These are phyloP conservation scores for Petrophora chlorosata DNA, from an alignment of 2,888 invertebrate species.

Conservation along the genomic window DNA sequence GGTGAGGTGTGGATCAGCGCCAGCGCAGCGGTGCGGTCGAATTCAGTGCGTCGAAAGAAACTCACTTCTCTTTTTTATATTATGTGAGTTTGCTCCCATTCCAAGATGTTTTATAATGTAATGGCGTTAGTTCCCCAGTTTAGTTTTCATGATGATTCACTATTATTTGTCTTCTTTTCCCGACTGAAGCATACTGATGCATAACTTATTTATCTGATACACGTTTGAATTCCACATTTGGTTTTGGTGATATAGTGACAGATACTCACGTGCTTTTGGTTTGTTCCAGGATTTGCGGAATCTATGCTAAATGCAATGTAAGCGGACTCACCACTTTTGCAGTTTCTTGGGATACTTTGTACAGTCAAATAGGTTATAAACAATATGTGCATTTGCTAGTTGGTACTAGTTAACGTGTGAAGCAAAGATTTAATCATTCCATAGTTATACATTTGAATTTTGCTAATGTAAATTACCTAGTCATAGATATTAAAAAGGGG, in stretches of 20 bases:
- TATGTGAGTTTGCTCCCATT: too few species aligned
- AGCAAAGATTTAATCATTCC: constrained; percentile 1
- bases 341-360: constrained; percentile 1
- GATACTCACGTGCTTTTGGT: neutral
- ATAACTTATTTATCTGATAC: constrained; percentile 43
- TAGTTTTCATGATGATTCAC: constrained; percentile 50
- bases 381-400: neutral
- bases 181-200: constrained; percentile 72
- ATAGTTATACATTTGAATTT: neutral
- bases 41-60: constrained; percentile 12
- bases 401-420: neutral
- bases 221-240: neutral
- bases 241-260: neutral
- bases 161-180: constrained; percentile 72
- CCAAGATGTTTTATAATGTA: too few species aligned
- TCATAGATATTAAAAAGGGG: too few species aligned
- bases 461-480: too few species aligned
- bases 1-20: too few species aligned
- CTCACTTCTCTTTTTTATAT: constrained; percentile 5
- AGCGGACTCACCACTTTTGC: constrained; percentile 9
- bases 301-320: constrained; percentile 10
- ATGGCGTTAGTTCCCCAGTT: too few species aligned
- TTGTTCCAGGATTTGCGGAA: constrained; percentile 43
- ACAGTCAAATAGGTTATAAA: neutral
- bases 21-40: constrained; percentile 11